A percentile compares a stretch with the other conserved stretches of the same genome.
These are phyloP conservation scores for Myotis yumanensis DNA, from an alignment of 2,113 vertebrate species.

Conservation along the genomic window DNA sequence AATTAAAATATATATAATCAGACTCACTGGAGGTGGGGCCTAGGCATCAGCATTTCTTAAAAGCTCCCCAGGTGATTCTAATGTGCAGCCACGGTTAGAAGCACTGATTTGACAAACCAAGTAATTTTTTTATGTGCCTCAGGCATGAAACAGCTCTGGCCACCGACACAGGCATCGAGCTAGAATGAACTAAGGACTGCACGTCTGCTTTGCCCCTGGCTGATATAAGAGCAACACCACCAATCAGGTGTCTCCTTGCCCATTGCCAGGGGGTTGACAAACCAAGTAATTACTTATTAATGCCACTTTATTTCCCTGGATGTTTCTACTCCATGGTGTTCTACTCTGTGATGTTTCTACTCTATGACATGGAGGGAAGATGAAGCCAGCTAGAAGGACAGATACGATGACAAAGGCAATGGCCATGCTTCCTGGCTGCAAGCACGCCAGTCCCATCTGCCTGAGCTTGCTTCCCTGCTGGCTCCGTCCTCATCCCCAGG, in stretches of 20 bases:
- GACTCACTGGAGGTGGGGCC: background rate
- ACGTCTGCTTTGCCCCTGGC: no score
- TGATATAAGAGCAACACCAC: no score
- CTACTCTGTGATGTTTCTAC: background rate
- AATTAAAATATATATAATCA: background rate
- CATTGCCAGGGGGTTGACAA: no score
- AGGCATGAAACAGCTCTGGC: no score
- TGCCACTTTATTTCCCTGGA: background rate
- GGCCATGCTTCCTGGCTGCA: fast-evolving
- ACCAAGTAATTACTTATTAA: background rate
- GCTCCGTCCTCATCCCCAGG: background rate
- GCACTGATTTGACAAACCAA: background rate
- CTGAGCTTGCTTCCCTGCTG: fast-evolving
- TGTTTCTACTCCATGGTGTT: background rate
- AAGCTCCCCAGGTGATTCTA: background rate
- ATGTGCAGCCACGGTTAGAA: background rate
- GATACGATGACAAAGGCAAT: background rate
- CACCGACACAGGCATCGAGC: no score
- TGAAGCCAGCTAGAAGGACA: background rate
- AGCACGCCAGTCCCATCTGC: fast-evolving
- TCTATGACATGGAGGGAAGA: background rate
- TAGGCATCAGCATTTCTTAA: background rate
- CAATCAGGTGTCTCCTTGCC: no score
- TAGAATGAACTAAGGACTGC: no score
- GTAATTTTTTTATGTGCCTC: no score